Percentiles rank a stretch among this genome's conserved stretches.
These are phyloP conservation scores for Alauda arvensis DNA, from an alignment of 2,797 vertebrate species.

Conservation along the genomic window DNA sequence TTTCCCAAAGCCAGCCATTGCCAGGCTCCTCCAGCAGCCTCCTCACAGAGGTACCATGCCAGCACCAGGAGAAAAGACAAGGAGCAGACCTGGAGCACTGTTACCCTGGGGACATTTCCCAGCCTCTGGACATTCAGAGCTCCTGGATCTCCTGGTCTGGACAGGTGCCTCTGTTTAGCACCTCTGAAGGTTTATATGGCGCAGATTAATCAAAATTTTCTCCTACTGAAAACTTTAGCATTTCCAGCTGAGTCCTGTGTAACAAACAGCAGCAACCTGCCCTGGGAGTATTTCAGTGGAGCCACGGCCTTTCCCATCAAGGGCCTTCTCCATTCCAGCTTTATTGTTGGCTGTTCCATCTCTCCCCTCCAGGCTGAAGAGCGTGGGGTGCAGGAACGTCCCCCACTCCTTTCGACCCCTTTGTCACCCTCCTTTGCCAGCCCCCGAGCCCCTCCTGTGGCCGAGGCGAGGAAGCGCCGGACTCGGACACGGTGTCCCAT, in stretches of 20 bases:
- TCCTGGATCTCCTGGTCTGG: background rate
- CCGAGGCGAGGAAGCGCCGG: rapidly evolving
- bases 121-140: background rate
- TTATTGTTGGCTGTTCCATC: background rate
- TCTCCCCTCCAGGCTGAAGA: background rate
- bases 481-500: rapidly evolving
- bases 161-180: background rate
- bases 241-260: background rate
- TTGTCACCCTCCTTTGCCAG: background rate
- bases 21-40: background rate
- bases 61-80: background rate
- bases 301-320: background rate
- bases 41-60: background rate
- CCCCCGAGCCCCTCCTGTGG: rapidly evolving
- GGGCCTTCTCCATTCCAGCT: background rate
- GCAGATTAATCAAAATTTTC: background rate
- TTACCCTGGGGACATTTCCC: background rate
- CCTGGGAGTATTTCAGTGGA: background rate
- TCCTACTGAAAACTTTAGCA: background rate
- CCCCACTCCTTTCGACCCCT: background rate
- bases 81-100: background rate
- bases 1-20: background rate
- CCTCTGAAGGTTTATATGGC: background rate
- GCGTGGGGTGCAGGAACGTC: background rate
- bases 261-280: background rate